Evolutionary conservation across 2,113 vertebrate species (phyloP), one percentile per base, ranked within the genome.

Genomic region (Piaya cayana): DNA sequence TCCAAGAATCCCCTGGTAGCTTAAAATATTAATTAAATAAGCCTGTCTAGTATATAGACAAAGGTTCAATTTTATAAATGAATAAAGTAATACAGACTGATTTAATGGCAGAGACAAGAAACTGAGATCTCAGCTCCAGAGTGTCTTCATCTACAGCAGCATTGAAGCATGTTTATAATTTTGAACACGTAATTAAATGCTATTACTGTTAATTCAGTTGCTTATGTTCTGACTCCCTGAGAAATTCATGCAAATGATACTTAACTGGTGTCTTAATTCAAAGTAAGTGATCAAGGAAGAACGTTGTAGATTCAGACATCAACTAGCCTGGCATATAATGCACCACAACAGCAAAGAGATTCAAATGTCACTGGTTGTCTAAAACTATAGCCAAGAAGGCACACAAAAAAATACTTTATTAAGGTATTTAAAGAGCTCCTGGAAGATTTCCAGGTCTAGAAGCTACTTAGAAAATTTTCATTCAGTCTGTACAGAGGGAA

Each of bases 1-100:
- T 55, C 22, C 37, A 74, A 80, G 20, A 62, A 91, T 91, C 11
- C 15, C n/a, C 10, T 55, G 32, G 6, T 18, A 62, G 34, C 12
- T 82, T 93, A 88, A 91, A 95, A 74, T 52, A 94, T 87, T 87
- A 86, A 90, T 90, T 86, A 58, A 94, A 79, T 63, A 36, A 74
- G 8, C 21, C 23, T 93, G 32, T 42, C 45, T 86, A 26, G 22
- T 20, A 67, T 39, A 63, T 16, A 92, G 34, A 23, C 32, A 90
- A 90, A 62, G 2, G 10, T 34, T 91, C 20, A 67, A 5, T 52
- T 36, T 60, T 59, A 59, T 9, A 92, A 68, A 59, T 36, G 42
- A 86, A 11, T 67, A 74, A 88, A 85, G 14, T 18, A 43, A 65
- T 86, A 20, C 22, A 75, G 45, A 27, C 39, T 82, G 45, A 32